Evolutionary conservation across 37 sponge, comb jelly and placozoan genomes (phyloP).

Genomic region (Bolinopsis microptera): DNA sequence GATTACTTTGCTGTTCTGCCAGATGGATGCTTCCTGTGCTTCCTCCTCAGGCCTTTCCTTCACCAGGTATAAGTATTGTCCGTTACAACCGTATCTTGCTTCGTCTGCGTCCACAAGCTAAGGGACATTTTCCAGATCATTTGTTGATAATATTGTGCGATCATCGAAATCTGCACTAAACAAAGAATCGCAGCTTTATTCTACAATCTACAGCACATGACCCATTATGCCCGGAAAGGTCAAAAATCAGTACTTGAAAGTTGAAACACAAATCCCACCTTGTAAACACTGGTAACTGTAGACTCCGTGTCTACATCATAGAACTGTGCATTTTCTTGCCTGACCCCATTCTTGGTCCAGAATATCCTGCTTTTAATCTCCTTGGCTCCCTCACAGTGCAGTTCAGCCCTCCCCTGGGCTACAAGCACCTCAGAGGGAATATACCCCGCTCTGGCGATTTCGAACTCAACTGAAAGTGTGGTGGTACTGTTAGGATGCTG

Average conservation of each 20-base stretch:
- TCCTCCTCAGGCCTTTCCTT: not conserved
- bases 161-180: not conserved
- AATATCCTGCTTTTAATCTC: not conserved
- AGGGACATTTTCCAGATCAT: not conserved
- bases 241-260: no score
- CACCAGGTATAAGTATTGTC: not conserved
- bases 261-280: not conserved
- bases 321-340: not conserved
- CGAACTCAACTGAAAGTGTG: not conserved
- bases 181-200: no score
- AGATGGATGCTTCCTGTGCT: not conserved
- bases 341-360: conserved; percentile 26
- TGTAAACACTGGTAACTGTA: not conserved
- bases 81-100: conserved; percentile 22
- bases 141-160: not conserved
- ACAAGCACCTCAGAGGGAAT: not conserved
- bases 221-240: no score
- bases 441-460: not conserved
- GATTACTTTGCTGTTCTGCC: not conserved
- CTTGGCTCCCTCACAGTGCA: not conserved
- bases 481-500: not conserved
- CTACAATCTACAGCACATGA: not conserved
- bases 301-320: not conserved
- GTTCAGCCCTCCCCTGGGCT: not conserved
- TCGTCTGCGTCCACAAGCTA: not conserved